Base-by-base conservation (phyloP, 1,140 invertebrate species). In the Nebria ingens region DNA sequence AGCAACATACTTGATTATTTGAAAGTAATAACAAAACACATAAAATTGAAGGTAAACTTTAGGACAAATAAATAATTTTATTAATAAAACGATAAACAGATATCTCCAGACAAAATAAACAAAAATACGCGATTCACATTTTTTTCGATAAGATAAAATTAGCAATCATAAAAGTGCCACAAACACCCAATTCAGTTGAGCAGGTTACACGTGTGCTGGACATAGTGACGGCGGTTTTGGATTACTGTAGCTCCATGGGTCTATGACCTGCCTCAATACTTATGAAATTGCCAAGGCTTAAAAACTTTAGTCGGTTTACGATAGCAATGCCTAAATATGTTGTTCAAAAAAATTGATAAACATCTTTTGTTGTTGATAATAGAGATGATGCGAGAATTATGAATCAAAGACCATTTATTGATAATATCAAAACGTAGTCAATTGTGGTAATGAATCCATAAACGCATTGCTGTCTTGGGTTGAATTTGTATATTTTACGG, bases 91-190 rank as follows among this genome's bases (percentile, higher is more conserved):
- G 17, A 45, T 45, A 45, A 11, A n/a, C n/a, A 4, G 40, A 45
- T 45, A 45, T 45, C 40, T 45, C 40, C 40, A 45, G 40, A 45
- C 40, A 45, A 45, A 45, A 45, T 45, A 45, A 45, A 45, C 40
- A 45, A 45, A 45, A 45, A 45, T 45, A 45, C 40, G 9, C 17
- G 15, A 45, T 12, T 45, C 3, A 4, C n/a, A 45, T 12, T 45
- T 45, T 45, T 45, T 45, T 45, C 40, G 40, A 45, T 45, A 12
- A 45, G 40, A 45, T 45, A 45, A 45, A 45, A 45, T 12, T 45
- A 45, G 17, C 40, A 45, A 45, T 45, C 40, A 17, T 12, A 3
- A 12, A 45, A 9, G 40, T 45, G 9, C n/a, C 17, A 17, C 15
- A 45, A 17, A 12, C 3, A 17, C 6, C 40, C 40, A 45, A 45